Evolutionary conservation across 1,140 invertebrate genomes (phyloP).

Genomic region (Gonatopus flavifemur): DNA sequence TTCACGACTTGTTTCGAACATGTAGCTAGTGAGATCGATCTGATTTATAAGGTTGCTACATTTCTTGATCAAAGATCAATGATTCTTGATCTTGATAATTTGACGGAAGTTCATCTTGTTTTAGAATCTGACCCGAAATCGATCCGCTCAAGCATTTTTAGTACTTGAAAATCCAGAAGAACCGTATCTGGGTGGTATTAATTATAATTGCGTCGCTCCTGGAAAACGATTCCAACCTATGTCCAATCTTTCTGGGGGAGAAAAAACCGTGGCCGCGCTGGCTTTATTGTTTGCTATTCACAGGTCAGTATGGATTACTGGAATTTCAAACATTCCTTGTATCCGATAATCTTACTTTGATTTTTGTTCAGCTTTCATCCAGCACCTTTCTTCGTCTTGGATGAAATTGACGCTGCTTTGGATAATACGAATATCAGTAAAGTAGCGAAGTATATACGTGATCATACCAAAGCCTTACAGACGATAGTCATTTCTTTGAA

Average conservation of each 20-base stretch:
- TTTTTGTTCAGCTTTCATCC: slow-evolving; percentile 80
- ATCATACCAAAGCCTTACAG: slow-evolving; percentile 75
- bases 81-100: background rate
- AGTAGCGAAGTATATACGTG: slow-evolving; percentile 80
- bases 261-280: slow-evolving; percentile 98
- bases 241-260: slow-evolving; percentile 96
- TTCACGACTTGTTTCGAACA: slow-evolving; percentile 93
- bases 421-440: slow-evolving; percentile 99
- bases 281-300: slow-evolving; percentile 96
- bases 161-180: slow-evolving; percentile 96
- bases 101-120: slow-evolving; percentile 67
- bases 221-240: slow-evolving; percentile 96
- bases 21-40: slow-evolving; percentile 88
- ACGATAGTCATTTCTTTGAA: slow-evolving; percentile 98
- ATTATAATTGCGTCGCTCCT: slow-evolving; percentile 97
- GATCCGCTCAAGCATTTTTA: slow-evolving; percentile 94
- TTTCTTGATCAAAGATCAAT: background rate
- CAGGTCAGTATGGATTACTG: too few relatives aligned
- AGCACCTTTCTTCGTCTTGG: slow-evolving; percentile 96
- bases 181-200: slow-evolving; percentile 95
- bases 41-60: slow-evolving; percentile 87
- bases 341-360: slow-evolving; percentile 4
- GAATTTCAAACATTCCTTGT: too few relatives aligned
- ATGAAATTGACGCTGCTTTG: slow-evolving; percentile 98
- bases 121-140: slow-evolving; percentile 91